A percentile compares a stretch with the other conserved stretches of the same genome.
Evolutionary conservation across 1,140 invertebrate species (phyloP).

Genomic region (Penaeus indicus): DNA sequence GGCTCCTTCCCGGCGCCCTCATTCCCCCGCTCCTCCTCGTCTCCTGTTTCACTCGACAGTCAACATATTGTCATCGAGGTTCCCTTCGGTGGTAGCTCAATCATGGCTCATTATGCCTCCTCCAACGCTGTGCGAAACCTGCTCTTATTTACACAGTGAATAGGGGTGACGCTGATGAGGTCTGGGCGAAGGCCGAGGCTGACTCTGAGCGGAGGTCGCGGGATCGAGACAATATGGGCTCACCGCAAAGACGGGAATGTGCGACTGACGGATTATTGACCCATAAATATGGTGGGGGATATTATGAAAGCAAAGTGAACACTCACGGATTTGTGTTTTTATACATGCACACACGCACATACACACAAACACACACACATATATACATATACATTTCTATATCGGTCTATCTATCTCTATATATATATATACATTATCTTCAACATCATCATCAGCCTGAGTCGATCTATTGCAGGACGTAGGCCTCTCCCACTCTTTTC

Average conservation of each 20-base stretch:
- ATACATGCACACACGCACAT: conserved; percentile 15
- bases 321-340: conserved; percentile 14
- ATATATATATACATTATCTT: neutral
- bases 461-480: no score
- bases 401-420: neutral
- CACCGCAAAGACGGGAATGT: no score
- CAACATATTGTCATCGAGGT: conserved; percentile 39
- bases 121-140: neutral
- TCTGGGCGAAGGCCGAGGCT: no score
- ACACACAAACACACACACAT: neutral
- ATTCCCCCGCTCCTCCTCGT: conserved; percentile 4
- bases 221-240: no score
- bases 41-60: conserved; percentile 42
- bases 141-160: neutral
- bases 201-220: no score
- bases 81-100: conserved; percentile 9
- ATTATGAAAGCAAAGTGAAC: neutral
- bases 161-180: neutral
- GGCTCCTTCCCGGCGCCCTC: conserved; percentile 6
- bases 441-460: no score
- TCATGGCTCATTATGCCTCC: conserved; percentile 17
- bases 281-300: neutral
- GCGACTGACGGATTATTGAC: no score
- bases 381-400: neutral
- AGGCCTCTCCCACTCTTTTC: no score